phyloP scores from a whole-genome alignment of 2,797 vertebrate species.

The Erpetoichthys calabaricus region DNA sequence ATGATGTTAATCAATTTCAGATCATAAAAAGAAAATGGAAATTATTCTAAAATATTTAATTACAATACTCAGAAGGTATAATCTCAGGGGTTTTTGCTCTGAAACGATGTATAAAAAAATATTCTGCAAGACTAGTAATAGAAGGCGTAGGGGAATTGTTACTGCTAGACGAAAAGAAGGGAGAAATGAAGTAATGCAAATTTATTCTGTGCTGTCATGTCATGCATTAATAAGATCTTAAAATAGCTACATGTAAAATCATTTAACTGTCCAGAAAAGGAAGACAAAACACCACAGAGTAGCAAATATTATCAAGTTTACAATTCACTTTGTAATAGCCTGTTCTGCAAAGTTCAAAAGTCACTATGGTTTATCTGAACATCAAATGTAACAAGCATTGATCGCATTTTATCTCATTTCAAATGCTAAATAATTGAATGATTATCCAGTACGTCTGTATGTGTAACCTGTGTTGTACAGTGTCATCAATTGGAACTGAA shows the following conservation, averaged over 20 bases:
- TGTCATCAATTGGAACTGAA: too few species aligned
- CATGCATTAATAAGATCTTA: conserved; percentile 23
- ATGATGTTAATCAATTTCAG: neutral
- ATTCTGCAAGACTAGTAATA: neutral
- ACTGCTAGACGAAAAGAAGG: neutral
- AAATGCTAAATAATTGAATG: too few species aligned
- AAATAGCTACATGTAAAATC: conserved; percentile 10
- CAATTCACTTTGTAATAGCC: too few species aligned
- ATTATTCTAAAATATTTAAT: neutral
- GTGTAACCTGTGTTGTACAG: too few species aligned
- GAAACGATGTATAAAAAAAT: conserved; percentile 5
- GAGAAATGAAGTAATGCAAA: neutral
- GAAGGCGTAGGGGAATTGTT: neutral
- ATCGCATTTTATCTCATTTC: too few species aligned
- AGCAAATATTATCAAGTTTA: too few species aligned
- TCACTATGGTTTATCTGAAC: too few species aligned
- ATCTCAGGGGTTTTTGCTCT: neutral
- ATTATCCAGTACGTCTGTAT: too few species aligned
- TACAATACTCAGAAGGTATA: neutral
- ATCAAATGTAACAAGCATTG: too few species aligned
- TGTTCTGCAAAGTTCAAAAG: too few species aligned
- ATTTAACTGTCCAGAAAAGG: too few species aligned
- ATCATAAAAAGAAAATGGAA: neutral
- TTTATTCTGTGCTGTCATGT: conserved; percentile 13
- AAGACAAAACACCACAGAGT: too few species aligned